These are phyloP conservation scores for Eubasilissa splendida DNA, from an alignment of 2,888 invertebrate species.

Conservation along the genomic window DNA sequence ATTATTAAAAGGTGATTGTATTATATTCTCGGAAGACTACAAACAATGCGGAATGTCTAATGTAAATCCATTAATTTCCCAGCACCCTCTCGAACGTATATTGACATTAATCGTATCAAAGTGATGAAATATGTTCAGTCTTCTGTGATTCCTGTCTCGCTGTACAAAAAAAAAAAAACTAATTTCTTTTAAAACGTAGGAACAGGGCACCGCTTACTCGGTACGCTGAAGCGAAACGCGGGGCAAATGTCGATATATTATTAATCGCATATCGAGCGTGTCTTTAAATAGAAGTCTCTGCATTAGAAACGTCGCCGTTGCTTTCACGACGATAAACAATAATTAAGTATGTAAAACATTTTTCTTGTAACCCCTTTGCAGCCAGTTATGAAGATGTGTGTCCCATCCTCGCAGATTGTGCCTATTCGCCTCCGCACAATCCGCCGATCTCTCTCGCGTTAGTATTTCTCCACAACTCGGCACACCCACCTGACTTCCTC, in stretches of 20 bases:
- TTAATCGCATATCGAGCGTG: too few species aligned
- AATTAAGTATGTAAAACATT: too few species aligned
- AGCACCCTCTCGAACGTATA: slow-evolving; percentile 26
- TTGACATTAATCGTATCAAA: neutral
- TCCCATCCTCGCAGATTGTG: too few species aligned
- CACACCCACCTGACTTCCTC: slow-evolving; percentile 32
- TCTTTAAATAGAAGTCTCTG: too few species aligned
- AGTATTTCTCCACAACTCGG: slow-evolving; percentile 7
- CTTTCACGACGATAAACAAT: too few species aligned
- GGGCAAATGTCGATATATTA: neutral
- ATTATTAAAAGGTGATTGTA: too few species aligned
- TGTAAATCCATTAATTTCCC: slow-evolving; percentile 17
- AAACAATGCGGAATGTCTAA: neutral
- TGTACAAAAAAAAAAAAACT: neutral
- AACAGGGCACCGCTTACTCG: neutral
- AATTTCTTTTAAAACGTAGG: too few species aligned
- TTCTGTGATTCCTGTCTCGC: slow-evolving; percentile 6
- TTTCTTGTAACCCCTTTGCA: too few species aligned
- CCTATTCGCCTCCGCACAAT: too few species aligned
- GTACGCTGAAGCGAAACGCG: slow-evolving; percentile 11
- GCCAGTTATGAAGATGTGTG: too few species aligned
- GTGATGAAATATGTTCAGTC: slow-evolving; percentile 5
- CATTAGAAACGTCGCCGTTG: too few species aligned
- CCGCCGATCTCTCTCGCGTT: too few species aligned
- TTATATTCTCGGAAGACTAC: neutral